Base-by-base conservation (phyloP, 2,888 invertebrate genomes). In the Synanthedon tipuliformis region DNA sequence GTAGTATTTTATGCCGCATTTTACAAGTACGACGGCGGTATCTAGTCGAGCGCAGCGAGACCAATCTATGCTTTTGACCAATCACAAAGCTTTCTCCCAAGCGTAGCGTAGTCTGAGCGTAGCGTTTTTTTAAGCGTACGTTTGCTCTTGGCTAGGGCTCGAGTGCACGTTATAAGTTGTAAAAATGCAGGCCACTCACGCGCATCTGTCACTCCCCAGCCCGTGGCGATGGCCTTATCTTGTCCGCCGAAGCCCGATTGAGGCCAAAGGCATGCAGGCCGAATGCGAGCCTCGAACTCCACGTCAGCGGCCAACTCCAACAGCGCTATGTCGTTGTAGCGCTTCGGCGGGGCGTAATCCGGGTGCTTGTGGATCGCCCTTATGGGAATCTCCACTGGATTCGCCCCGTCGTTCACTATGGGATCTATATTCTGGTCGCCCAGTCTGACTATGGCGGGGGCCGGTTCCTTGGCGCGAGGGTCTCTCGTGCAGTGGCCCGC, bases 271-370 rank as follows among this genome's bases (percentile, higher is more conserved):
- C 93, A 93, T 0, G 92, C 91, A 0, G 93, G 92, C 4, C 91
- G 69, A 0, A 92, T 81, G 53, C 75, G 82, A 0, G 80, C 68
- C 5, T 78, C 85, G 59, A 92, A 89, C 11, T 69, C 64, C 0
- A 82, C 88, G 1, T 86, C 78, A 0, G 70, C 64, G 0, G 68
- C 70, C 41, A 93, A 69, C 61, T 89, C 84, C 0, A 93, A 54
- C 0, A 93, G 71, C 0, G 92, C 92, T 52, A 93, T 91, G 62
- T 93, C 93, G 60, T 92, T 80, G 73, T 93, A 92, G 15, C 87
- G 83, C 0, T 65, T 60, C 0, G 89, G 88, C 0, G 88, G 80
- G 0, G 68, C 70, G 73, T 92, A 92, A 0, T 81, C 65, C 0
- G 91, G 91, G 62, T 92, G 90, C 2, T 74, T 69, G 54, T 81